Conservation (phyloP, 1,140 invertebrate genomes). For the Eubasilissa regina region DNA sequence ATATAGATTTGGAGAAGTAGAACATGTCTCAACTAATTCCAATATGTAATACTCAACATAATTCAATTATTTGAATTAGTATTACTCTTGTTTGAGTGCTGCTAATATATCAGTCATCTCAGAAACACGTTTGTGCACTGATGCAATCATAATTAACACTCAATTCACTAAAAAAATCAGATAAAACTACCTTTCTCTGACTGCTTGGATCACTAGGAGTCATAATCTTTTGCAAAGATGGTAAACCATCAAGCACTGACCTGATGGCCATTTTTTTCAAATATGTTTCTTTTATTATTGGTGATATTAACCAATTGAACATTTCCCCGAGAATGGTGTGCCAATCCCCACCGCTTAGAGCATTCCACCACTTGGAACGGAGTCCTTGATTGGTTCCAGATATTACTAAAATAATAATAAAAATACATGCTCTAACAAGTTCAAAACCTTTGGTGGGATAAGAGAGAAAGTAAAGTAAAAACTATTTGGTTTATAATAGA, state of each 20-base stretch:
- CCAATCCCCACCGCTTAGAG: conserved; percentile 47
- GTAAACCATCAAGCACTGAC: conserved; percentile 20
- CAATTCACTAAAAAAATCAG: too few relatives aligned
- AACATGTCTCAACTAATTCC: too few relatives aligned
- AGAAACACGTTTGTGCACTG: too few relatives aligned
- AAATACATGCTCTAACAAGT: too few relatives aligned
- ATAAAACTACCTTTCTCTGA: conserved; percentile 54
- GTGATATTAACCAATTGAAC: conserved; percentile 65
- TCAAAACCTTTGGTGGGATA: too few relatives aligned
- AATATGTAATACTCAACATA: too few relatives aligned
- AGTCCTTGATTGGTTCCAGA: conserved; percentile 34
- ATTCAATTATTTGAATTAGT: too few relatives aligned
- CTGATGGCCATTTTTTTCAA: conserved; percentile 40
- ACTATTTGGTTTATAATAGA: too few relatives aligned
- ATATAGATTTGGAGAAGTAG: too few relatives aligned
- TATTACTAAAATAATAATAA: conserved; percentile 34
- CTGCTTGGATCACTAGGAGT: conserved; percentile 56
- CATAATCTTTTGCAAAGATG: conserved; percentile 39
- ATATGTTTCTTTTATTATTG: conserved; percentile 57
- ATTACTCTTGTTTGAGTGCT: too few relatives aligned
- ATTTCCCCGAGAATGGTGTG: conserved; percentile 62
- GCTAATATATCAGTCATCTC: too few relatives aligned
- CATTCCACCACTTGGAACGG: conserved; percentile 61
- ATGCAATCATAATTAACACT: too few relatives aligned
- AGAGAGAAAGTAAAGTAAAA: background rate